These are phyloP conservation scores for Eupithecia subfuscata DNA, from an alignment of 2,888 invertebrate species.

Conservation along the genomic window DNA sequence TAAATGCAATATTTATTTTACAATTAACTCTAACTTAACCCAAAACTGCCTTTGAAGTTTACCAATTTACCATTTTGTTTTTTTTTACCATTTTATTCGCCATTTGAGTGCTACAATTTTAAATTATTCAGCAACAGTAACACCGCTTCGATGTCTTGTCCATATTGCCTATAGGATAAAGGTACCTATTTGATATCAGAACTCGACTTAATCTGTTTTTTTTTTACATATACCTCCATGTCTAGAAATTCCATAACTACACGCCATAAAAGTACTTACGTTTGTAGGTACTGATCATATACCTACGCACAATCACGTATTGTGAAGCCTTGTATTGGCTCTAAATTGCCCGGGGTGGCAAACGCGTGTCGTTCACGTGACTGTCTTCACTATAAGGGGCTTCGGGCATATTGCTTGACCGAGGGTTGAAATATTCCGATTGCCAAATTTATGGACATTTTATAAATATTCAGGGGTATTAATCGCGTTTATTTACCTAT, in stretches of 20 bases:
- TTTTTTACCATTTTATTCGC: not conserved
- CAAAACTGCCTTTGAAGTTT: not conserved
- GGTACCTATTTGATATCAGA: not conserved
- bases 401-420: constrained; percentile 19
- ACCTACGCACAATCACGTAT: constrained; percentile 13
- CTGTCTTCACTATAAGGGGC: constrained; percentile 28
- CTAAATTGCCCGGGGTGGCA: constrained; percentile 46
- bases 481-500: too few relatives aligned
- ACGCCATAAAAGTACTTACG: not conserved
- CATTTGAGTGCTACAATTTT: not conserved
- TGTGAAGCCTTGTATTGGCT: constrained; percentile 53
- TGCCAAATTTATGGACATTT: not conserved
- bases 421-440: constrained; percentile 2
- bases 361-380: constrained; percentile 46
- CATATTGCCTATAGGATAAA: not conserved
- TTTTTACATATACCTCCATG: not conserved
- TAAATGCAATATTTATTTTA: not conserved
- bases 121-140: not conserved
- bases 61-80: not conserved
- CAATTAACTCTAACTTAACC: not conserved
- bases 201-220: not conserved
- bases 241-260: not conserved
- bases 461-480: too few relatives aligned
- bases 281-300: not conserved
- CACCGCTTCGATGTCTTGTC: not conserved